A percentile compares a stretch with the other conserved stretches of the same genome.
phyloP scores from a whole-genome alignment of 2,113 vertebrate genomes.

The Toxostoma redivivum region DNA sequence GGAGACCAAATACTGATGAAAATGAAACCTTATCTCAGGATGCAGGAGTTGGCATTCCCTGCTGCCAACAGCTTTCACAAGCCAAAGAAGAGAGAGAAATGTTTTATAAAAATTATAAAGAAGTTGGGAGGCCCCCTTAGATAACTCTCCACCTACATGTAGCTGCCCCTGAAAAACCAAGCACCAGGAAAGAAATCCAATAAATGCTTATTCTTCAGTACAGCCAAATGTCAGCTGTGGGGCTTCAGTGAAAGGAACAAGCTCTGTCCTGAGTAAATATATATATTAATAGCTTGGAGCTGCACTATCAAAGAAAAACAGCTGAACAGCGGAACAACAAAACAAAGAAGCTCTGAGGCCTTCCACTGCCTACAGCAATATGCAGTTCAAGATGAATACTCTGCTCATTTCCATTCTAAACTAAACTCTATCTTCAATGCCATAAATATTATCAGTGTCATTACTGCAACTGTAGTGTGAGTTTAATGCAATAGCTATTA shows the following conservation, averaged over 20 bases:
- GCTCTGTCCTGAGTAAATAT: constrained; percentile 9
- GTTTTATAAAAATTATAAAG: constrained; percentile 41
- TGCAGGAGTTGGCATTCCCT: constrained; percentile 21
- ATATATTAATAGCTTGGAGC: constrained; percentile 24
- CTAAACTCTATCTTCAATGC: constrained; percentile 36
- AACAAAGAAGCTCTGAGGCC: constrained; percentile 10
- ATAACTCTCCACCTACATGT: constrained; percentile 41
- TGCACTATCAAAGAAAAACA: constrained; percentile 19
- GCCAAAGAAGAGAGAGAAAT: constrained; percentile 41
- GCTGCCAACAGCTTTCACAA: constrained; percentile 23
- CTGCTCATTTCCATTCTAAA: constrained; percentile 55
- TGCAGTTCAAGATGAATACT: constrained; percentile 21
- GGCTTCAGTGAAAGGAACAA: not conserved
- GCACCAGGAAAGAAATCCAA: constrained; percentile 16
- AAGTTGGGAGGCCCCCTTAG: constrained; percentile 24
- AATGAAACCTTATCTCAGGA: constrained; percentile 49
- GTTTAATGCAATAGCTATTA: constrained; percentile 59
- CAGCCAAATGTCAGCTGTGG: not conserved
- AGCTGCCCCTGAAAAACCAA: constrained; percentile 45
- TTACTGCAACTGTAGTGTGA: constrained; percentile 13
- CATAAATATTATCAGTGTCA: constrained; percentile 60
- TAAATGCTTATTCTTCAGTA: constrained; percentile 12
- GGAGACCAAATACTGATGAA: constrained; percentile 40
- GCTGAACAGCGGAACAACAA: constrained; percentile 7
- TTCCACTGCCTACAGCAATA: constrained; percentile 7